phyloP scores from a whole-genome alignment of 2,888 invertebrate species.

The Lithophane leautieri region DNA sequence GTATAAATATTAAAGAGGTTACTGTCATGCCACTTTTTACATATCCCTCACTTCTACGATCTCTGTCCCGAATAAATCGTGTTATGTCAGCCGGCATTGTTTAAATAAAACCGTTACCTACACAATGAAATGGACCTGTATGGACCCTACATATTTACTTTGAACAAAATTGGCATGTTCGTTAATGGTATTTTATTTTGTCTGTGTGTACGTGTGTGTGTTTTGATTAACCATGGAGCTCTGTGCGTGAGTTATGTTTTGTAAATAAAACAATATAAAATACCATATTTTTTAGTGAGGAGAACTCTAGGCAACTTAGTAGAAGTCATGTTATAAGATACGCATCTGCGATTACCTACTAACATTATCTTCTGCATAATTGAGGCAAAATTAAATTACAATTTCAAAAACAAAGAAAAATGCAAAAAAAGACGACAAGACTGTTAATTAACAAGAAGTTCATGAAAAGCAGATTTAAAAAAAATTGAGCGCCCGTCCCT shows the following conservation, averaged over 20 bases:
- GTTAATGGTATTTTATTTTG: conserved; percentile 39
- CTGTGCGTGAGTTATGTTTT: neutral
- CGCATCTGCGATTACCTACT: too few species aligned
- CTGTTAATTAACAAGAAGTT: neutral
- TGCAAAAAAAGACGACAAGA: too few species aligned
- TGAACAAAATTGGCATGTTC: conserved; percentile 46
- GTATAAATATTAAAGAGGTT: too few species aligned
- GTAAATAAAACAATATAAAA: neutral
- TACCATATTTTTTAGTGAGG: neutral
- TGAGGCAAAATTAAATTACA: neutral
- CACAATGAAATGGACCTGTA: conserved; percentile 30
- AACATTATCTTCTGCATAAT: neutral
- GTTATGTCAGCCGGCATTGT: conserved; percentile 57
- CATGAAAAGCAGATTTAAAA: too few species aligned
- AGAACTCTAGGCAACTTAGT: neutral
- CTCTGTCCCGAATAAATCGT: conserved; percentile 40
- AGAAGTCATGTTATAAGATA: neutral
- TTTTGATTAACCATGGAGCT: conserved; percentile 11
- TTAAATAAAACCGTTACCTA: conserved; percentile 42
- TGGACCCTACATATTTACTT: conserved; percentile 44
- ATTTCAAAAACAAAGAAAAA: too few species aligned
- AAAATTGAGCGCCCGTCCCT: too few species aligned
- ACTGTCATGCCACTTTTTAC: neutral
- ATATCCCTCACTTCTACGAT: conserved; percentile 29
- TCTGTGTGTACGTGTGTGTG: conserved; percentile 8